Evolutionary conservation across 1,140 invertebrate species (phyloP).

Genomic region (Dreissena polymorpha): DNA sequence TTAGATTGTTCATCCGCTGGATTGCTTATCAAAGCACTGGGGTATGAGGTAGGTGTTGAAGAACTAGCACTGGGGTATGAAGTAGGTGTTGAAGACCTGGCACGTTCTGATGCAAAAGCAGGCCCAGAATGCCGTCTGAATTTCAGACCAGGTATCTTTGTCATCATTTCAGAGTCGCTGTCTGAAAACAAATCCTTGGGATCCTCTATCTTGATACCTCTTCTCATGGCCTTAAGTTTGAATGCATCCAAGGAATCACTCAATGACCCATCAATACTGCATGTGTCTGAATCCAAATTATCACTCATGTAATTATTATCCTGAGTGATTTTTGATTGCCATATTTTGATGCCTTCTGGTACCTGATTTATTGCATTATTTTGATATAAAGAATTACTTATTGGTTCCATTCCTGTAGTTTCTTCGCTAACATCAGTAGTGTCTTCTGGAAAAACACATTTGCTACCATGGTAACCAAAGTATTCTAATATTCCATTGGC

Average conservation of each 20-base stretch:
- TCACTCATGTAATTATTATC: too few species aligned
- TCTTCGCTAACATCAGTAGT: too few species aligned
- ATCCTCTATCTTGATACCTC: slow-evolving; percentile 37
- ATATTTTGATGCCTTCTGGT: too few species aligned
- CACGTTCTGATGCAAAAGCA: background rate
- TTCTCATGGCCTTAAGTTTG: slow-evolving; percentile 27
- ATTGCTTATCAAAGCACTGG: too few species aligned
- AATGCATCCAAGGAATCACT: slow-evolving; percentile 43
- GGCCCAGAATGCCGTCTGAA: background rate
- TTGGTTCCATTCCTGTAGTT: too few species aligned
- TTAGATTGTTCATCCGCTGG: too few species aligned
- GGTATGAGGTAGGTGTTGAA: slow-evolving; percentile 16
- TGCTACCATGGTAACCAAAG: too few species aligned
- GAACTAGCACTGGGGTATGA: background rate
- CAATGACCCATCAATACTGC: background rate
- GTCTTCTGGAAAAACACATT: too few species aligned
- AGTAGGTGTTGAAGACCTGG: slow-evolving; percentile 21
- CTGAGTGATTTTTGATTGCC: too few species aligned
- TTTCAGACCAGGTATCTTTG: background rate
- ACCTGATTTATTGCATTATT: too few species aligned
- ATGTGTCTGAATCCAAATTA: background rate
- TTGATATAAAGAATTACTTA: too few species aligned
- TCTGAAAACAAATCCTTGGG: slow-evolving; percentile 16
- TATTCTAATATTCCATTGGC: too few species aligned
- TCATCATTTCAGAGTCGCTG: slow-evolving; percentile 18